Percentiles rank a stretch among this genome's conserved stretches.
Evolutionary conservation across 1,140 invertebrate species (phyloP).

Genomic region (Drosophila mojavensis): DNA sequence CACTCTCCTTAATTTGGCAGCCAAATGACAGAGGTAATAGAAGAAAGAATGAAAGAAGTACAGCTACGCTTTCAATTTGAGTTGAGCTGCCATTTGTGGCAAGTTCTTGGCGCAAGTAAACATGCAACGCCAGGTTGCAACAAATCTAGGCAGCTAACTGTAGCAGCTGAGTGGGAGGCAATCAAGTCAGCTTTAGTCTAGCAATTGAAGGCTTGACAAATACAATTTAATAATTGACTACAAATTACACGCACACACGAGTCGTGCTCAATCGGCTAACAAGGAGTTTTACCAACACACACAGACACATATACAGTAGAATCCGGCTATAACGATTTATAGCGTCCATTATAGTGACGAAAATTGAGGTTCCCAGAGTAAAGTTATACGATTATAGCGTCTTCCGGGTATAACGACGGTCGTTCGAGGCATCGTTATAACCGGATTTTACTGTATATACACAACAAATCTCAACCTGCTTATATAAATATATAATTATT

Average conservation of each 20-base stretch:
- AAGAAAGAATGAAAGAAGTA: slow-evolving; percentile 17
- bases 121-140: slow-evolving; percentile 13
- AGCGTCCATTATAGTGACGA: too few species aligned
- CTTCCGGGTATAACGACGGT: too few species aligned
- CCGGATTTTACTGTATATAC: too few species aligned
- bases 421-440: too few species aligned
- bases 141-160: too few species aligned
- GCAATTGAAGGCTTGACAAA: neutral
- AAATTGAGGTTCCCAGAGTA: too few species aligned
- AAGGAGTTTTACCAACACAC: too few species aligned
- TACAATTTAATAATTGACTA: slow-evolving; percentile 3
- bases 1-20: slow-evolving; percentile 51
- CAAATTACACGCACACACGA: neutral
- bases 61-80: slow-evolving; percentile 16
- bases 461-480: too few species aligned
- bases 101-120: slow-evolving; percentile 6
- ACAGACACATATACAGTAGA: too few species aligned
- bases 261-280: neutral
- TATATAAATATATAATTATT: too few species aligned
- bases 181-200: neutral
- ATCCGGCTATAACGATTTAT: too few species aligned
- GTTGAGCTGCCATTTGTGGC: slow-evolving; percentile 12
- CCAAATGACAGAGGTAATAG: slow-evolving; percentile 54
- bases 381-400: too few species aligned
- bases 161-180: neutral